These are phyloP conservation scores for Lepidocyrtoides sp. DNA, from an alignment of 2,888 invertebrate species.

Conservation along the genomic window DNA sequence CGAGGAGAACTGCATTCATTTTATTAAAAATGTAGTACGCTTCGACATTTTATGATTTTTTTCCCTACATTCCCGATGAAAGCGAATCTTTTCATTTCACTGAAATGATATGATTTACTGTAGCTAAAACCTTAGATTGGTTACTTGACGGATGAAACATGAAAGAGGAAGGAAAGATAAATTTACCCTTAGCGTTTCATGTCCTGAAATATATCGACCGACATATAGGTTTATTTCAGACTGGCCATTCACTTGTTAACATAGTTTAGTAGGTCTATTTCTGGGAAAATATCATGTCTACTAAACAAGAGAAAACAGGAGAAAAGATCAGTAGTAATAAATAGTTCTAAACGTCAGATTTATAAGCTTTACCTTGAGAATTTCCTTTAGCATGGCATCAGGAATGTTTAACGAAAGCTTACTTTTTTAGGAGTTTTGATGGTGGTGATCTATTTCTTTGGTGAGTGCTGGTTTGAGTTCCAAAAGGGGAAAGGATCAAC, in stretches of 20 bases:
- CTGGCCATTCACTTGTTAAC: background rate
- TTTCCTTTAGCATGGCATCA: too few relatives aligned
- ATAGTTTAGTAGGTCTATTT: background rate
- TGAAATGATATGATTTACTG: slow-evolving; percentile 25
- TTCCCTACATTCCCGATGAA: background rate
- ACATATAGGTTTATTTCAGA: background rate
- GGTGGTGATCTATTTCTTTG: too few relatives aligned
- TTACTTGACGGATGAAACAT: background rate
- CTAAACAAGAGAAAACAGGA: background rate
- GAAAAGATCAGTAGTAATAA: too few relatives aligned
- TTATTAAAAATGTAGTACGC: slow-evolving; percentile 63
- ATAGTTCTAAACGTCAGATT: too few relatives aligned
- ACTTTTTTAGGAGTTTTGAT: too few relatives aligned
- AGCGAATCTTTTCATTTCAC: slow-evolving; percentile 43
- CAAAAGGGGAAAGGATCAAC: too few relatives aligned
- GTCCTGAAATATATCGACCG: background rate
- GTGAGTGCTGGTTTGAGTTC: too few relatives aligned
- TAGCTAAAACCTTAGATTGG: background rate
- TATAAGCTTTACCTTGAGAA: too few relatives aligned
- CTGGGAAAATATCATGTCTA: too few relatives aligned
- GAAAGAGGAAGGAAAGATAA: background rate
- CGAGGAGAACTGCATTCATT: slow-evolving; percentile 55
- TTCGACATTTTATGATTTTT: slow-evolving; percentile 44
- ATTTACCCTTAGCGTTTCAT: background rate
- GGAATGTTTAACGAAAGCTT: too few relatives aligned